These are phyloP conservation scores for Liolophura sinensis DNA, from an alignment of 1,140 invertebrate genomes.

Conservation along the genomic window DNA sequence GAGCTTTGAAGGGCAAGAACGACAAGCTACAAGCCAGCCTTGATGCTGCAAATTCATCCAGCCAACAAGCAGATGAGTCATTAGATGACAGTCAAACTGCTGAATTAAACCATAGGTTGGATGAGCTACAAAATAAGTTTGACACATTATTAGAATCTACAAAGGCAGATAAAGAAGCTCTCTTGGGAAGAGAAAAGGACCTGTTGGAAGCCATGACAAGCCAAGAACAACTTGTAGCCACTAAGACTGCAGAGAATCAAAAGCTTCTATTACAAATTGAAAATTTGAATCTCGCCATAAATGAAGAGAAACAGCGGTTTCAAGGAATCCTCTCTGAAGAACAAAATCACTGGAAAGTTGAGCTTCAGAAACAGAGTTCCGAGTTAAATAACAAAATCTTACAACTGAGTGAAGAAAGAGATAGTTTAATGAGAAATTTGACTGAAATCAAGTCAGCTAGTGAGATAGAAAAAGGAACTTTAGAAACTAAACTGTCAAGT, in stretches of 20 bases:
- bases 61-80: no score
- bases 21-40: constrained; percentile 39
- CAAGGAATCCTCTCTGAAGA: neutral
- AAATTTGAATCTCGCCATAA: neutral
- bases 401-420: neutral
- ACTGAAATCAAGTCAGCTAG: constrained; percentile 17
- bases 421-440: neutral
- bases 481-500: constrained; percentile 37
- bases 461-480: constrained; percentile 22
- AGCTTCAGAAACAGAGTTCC: neutral
- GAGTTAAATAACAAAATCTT: neutral
- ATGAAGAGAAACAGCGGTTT: neutral
- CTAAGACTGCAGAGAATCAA: neutral
- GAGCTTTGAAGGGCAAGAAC: constrained; percentile 54
- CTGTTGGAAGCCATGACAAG: no score
- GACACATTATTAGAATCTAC: no score
- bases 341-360: neutral
- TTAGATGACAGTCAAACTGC: no score
- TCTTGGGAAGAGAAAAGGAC: no score
- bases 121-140: no score
- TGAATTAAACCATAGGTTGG: no score
- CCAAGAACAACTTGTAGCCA: neutral
- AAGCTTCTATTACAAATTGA: neutral
- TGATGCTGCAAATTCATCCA: no score
- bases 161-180: no score